Evolutionary conservation across 37 sponge, comb jelly and placozoan genomes (phyloP).

Genomic region (Cliona cf. orientalis): DNA sequence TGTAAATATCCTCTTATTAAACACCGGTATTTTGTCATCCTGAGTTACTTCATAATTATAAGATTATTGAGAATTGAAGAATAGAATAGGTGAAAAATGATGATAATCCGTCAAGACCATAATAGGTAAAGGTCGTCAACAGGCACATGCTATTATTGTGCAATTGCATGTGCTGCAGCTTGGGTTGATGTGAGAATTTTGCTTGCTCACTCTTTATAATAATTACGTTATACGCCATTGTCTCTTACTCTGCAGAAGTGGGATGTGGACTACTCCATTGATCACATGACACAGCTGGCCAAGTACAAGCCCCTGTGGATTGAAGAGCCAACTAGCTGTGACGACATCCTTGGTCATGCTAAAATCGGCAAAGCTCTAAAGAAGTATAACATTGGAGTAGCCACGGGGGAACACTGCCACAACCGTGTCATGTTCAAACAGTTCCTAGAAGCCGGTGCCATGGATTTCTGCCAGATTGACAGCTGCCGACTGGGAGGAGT

Average conservation of each 20-base stretch:
- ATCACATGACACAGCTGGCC: slow-evolving; percentile 75
- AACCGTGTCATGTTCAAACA: slow-evolving; percentile 96
- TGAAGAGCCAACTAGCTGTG: slow-evolving; percentile 92
- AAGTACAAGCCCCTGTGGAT: slow-evolving; percentile 85
- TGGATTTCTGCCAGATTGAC: slow-evolving; percentile 95
- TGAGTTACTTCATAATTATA: no score
- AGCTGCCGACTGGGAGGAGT: slow-evolving; percentile 84
- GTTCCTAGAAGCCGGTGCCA: slow-evolving; percentile 78
- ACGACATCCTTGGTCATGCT: slow-evolving; percentile 86
- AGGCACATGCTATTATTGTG: no score
- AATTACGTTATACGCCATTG: no score
- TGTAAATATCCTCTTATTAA: no score
- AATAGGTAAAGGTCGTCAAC: no score
- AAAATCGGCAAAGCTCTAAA: slow-evolving; percentile 62
- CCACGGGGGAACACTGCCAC: slow-evolving; percentile 84
- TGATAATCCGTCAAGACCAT: no score
- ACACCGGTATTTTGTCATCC: no score
- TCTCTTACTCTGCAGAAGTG: no score
- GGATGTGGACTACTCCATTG: slow-evolving; percentile 77
- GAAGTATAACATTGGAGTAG: slow-evolving; percentile 72
- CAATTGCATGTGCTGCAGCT: background rate
- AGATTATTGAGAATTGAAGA: no score
- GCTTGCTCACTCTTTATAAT: background rate
- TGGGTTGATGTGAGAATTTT: background rate
- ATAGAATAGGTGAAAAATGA: no score